Evolutionary conservation across 2,888 invertebrate species (phyloP).

Genomic region (Molanna angustata): DNA sequence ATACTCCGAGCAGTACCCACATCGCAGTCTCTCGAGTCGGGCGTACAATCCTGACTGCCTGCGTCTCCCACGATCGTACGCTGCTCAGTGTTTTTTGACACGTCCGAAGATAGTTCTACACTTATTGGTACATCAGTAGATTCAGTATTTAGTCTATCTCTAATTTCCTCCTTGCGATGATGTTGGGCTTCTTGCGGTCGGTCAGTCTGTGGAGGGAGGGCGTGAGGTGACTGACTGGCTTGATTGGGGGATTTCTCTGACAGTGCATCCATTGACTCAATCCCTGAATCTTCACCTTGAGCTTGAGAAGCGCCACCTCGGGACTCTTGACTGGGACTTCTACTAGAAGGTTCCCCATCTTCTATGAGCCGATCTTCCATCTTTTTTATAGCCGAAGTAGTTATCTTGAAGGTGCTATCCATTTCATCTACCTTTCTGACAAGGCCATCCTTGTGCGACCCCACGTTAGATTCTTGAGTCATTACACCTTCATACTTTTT

Average conservation of each 20-base stretch:
- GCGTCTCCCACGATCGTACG: conserved; percentile 4
- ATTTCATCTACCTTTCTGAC: conserved; percentile 18
- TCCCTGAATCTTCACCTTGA: conserved; percentile 86
- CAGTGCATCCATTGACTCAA: conserved; percentile 91
- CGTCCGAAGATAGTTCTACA: conserved; percentile 42
- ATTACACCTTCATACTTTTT: conserved; percentile 20
- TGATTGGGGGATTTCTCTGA: conserved; percentile 91
- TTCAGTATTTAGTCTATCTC: conserved; percentile 40
- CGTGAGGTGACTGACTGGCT: conserved; percentile 70
- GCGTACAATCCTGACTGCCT: conserved; percentile 15
- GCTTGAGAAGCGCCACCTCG: conserved; percentile 53
- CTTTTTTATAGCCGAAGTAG: conserved; percentile 21
- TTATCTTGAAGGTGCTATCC: conserved; percentile 17
- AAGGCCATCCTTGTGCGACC: conserved; percentile 24
- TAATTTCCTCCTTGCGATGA: conserved; percentile 35
- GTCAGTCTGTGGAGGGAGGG: conserved; percentile 42
- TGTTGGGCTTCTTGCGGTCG: conserved; percentile 38
- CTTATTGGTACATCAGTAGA: conserved; percentile 44
- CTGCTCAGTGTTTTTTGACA: conserved; percentile 32
- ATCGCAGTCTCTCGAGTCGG: conserved; percentile 12
- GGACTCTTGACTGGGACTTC: conserved; percentile 31
- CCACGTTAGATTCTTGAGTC: conserved; percentile 22
- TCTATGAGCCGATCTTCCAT: conserved; percentile 22
- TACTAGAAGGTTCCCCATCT: conserved; percentile 21
- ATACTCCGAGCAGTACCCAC: conserved; percentile 38